Base-by-base conservation (phyloP, 2,113 vertebrate species). In the Lota lota region DNA sequence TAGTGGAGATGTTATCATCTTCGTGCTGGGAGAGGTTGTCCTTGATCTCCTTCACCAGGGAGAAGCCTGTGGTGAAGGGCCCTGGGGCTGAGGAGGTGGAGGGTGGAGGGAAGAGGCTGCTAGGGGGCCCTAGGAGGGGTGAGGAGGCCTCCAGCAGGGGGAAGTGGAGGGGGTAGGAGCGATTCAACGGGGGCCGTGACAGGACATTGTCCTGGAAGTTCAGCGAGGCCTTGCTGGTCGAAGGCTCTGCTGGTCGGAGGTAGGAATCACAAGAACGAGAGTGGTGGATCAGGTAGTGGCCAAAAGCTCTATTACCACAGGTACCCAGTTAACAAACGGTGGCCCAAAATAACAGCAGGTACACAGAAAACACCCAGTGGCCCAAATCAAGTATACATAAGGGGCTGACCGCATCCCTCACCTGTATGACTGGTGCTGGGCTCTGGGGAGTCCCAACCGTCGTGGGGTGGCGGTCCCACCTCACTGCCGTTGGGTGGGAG, bases 1-100 rank as follows among this genome's bases (percentile, higher is more conserved):
- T 99, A 76, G 97, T 99, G 86, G 97, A 99, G 92, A 99, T 98
- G 92, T 99, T 99, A 86, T 99, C 97, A 16, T 99, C 97, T 86
- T 99, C 97, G 19, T 98, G 96, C 85, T 97, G 95, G 77, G 97
- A 99, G 88, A 94, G 93, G 92, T 95, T 95, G 87, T 99, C 97
- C 90, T 98, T 98, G 78, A 98, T 97, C 93, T 99, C 97, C 85
- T 98, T 99, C 28, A 97, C 94, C 40, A 98, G 90, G 54, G 95
- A 94, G 51, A 88, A 88, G 4, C 84, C 85, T 0, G 11, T 95
- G 77, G 71, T 94, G 87, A 96, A 93, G 73, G 94, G 91, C 56
- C 92, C 90, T 0, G 87, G 61, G 22, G 58, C 58, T 1, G 95
- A 91, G 22, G 97, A 99, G 7, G 96, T 98, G 69, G 97, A 97